phyloP scores from a whole-genome alignment of 2,888 invertebrate species.

The Orgyia antiqua region DNA sequence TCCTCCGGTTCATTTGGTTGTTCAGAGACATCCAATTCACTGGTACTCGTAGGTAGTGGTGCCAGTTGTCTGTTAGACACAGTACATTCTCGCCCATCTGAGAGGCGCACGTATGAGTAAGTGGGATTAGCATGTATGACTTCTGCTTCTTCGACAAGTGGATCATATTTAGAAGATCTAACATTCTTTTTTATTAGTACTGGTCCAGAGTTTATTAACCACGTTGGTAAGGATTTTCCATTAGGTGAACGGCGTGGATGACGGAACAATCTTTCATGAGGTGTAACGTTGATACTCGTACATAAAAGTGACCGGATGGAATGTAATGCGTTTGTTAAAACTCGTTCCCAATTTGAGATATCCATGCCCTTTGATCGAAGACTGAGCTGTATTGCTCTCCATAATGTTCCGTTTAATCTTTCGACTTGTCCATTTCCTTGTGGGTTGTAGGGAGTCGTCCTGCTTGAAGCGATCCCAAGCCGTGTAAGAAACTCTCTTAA shows the following conservation, averaged over 20 bases:
- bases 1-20: too few species aligned
- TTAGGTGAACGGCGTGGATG: background rate
- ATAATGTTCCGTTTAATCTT: constrained; percentile 1
- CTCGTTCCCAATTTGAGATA: background rate
- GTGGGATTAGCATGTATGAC: background rate
- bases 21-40: too few species aligned
- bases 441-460: background rate
- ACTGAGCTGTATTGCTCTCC: background rate
- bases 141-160: background rate
- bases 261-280: background rate
- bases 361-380: background rate
- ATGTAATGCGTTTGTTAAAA: background rate
- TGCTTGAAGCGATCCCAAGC: background rate
- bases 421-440: background rate
- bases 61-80: background rate
- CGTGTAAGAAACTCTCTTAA: background rate
- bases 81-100: background rate
- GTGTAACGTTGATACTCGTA: background rate
- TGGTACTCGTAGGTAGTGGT: too few species aligned
- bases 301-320: background rate
- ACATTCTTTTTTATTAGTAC: background rate
- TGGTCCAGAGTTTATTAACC: background rate
- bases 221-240: background rate
- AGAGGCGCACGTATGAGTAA: background rate
- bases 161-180: background rate